phyloP scores from a whole-genome alignment of 2,113 vertebrate species.

The Chaenocephalus aceratus region DNA sequence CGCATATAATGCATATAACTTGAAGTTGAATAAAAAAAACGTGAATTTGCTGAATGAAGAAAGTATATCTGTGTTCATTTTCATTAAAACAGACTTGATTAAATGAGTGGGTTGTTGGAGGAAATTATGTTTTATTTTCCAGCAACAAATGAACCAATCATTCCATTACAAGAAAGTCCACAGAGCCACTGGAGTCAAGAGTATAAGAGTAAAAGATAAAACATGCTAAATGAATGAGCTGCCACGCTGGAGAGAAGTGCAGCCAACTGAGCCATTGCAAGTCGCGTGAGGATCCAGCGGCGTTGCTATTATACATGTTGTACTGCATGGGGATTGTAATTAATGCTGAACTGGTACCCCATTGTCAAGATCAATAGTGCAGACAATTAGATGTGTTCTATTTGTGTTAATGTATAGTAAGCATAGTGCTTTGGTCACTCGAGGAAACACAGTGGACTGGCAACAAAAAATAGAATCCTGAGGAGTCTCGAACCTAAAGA shows the following conservation, averaged over 20 bases:
- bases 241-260: not conserved
- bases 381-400: conserved; percentile 61
- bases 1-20: too few species aligned
- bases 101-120: not conserved
- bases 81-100: not conserved
- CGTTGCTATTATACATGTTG: not conserved
- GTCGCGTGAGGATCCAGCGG: conserved; percentile 11
- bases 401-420: conserved; percentile 21
- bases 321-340: conserved; percentile 20
- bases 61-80: not conserved
- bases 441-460: not conserved
- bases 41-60: too few species aligned
- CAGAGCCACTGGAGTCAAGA: not conserved
- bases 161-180: not conserved
- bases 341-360: conserved; percentile 18
- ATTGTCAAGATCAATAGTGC: conserved; percentile 40
- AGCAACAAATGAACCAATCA: not conserved
- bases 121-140: not conserved
- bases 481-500: not conserved
- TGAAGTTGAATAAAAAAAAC: too few species aligned
- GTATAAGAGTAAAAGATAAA: not conserved
- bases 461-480: not conserved
- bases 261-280: not conserved
- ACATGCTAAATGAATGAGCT: conserved; percentile 5
- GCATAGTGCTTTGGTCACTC: conserved; percentile 1